Evolutionary conservation across 1,140 invertebrate genomes (phyloP), one percentile per base, ranked within the genome.

Genomic region (Orchestia grillus): DNA sequence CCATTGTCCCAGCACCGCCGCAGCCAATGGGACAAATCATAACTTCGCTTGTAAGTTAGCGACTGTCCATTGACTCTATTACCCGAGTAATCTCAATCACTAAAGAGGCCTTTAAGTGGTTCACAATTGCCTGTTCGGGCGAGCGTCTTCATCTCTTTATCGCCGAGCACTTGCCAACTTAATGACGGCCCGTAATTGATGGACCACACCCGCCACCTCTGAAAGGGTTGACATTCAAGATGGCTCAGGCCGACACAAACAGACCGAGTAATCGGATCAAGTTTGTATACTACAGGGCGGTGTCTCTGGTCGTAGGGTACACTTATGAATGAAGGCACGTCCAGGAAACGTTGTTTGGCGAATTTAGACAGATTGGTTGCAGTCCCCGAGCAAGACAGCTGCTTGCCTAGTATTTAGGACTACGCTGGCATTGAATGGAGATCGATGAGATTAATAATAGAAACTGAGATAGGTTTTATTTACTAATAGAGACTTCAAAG

Each of bases 211-310:
- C 88, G 88, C 88, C 88, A 90, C 88, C 88, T 44, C 43, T 42
- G 88, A 41, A 90, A 90, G 88, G 88, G 88, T 90, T 90, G 88
- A 90, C 88, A 90, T 41, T 90, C 88, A 90, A 90, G 88, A 90
- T 44, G 43, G 43, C 43, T 90, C 43, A 90, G 88, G 62, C 36
- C 88, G 88, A 90, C 88, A 90, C 88, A 90, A 90, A 90, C 88
- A 90, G 88, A 77, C 88, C 88, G n/a, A 41, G 43, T 90, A 90
- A 90, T 90, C 88, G 88, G 88, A 90, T 90, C 88, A 90, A 90
- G 41, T 90, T 42, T 44, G 43, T 42, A 90, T 90, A 90, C 88
- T 41, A 90, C 41, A 44, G 41, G n/a, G 88, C 43, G 88, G 41
- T 90, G 88, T 44, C 88, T 90, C 88, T 44, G 88, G 88, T 44